Evolutionary conservation across 2,113 vertebrate genomes (phyloP).

Genomic region (Morone saxatilis): DNA sequence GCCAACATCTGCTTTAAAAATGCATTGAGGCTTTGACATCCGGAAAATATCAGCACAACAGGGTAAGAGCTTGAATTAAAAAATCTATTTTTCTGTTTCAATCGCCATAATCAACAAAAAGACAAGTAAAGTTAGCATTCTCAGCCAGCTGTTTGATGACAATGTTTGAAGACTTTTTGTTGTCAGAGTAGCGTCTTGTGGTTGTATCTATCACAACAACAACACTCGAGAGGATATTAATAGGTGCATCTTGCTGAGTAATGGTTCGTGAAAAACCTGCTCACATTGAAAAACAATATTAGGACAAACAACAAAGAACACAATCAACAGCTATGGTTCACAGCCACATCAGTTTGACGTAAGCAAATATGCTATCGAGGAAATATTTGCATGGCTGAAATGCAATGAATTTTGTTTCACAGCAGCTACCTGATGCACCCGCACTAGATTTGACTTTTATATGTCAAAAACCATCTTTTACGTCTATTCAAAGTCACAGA

Average conservation of each 20-base stretch:
- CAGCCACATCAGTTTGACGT: background rate
- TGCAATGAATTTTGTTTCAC: background rate
- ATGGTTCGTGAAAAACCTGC: background rate
- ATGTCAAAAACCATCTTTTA: background rate
- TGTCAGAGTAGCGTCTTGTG: background rate
- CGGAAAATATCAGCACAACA: background rate
- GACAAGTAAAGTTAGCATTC: background rate
- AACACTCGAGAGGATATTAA: slow-evolving; percentile 5
- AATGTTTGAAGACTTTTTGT: background rate
- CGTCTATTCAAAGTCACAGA: slow-evolving; percentile 8
- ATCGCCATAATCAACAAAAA: slow-evolving; percentile 1
- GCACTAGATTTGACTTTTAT: background rate
- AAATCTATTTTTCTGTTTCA: too few relatives aligned
- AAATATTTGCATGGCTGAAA: background rate
- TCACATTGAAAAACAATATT: slow-evolving; percentile 8
- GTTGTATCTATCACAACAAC: background rate
- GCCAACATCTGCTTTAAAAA: slow-evolving; percentile 22
- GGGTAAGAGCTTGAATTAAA: too few relatives aligned
- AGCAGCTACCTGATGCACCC: slow-evolving; percentile 8
- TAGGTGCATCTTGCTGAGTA: slow-evolving; percentile 35
- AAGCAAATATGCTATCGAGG: background rate
- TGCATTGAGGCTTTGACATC: slow-evolving; percentile 24
- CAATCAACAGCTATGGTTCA: background rate
- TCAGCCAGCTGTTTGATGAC: background rate
- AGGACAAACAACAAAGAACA: slow-evolving; percentile 1